Conservation (phyloP, 2,888 invertebrate species). For the Sturmia bella region DNA sequence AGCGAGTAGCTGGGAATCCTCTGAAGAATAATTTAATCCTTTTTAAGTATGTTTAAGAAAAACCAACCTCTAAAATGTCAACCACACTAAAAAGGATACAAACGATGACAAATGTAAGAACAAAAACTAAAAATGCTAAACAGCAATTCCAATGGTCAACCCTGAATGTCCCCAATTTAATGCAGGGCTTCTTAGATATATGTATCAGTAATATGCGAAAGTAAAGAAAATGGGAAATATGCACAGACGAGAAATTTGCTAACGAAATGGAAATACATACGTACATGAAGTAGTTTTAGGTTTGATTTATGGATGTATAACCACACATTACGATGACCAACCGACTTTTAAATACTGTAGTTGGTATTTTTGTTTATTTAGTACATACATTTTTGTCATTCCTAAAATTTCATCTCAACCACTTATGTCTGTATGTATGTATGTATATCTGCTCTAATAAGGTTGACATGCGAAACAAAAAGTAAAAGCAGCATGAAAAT, state of each 20-base stretch:
- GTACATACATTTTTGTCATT: slow-evolving; percentile 66
- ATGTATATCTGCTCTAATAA: slow-evolving; percentile 24
- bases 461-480: slow-evolving; percentile 43
- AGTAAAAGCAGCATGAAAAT: slow-evolving; percentile 54
- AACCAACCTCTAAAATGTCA: slow-evolving; percentile 74
- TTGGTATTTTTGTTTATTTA: slow-evolving; percentile 54
- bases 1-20: slow-evolving; percentile 20
- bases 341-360: slow-evolving; percentile 60
- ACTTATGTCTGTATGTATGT: no score
- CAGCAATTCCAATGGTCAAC: slow-evolving; percentile 53
- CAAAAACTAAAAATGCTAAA: slow-evolving; percentile 49
- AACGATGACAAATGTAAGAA: slow-evolving; percentile 33
- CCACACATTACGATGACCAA: slow-evolving; percentile 75
- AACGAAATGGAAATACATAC: slow-evolving; percentile 57
- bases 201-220: slow-evolving; percentile 70
- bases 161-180: slow-evolving; percentile 42
- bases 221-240: slow-evolving; percentile 40
- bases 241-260: slow-evolving; percentile 35
- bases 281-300: slow-evolving; percentile 63
- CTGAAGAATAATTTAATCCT: slow-evolving; percentile 47
- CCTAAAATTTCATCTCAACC: slow-evolving; percentile 60
- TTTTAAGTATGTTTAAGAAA: slow-evolving; percentile 42
- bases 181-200: slow-evolving; percentile 76
- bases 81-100: slow-evolving; percentile 74
- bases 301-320: slow-evolving; percentile 82